These are phyloP conservation scores for Drosophila fuyamai DNA, from an alignment of 1,140 invertebrate species.

Conservation along the genomic window DNA sequence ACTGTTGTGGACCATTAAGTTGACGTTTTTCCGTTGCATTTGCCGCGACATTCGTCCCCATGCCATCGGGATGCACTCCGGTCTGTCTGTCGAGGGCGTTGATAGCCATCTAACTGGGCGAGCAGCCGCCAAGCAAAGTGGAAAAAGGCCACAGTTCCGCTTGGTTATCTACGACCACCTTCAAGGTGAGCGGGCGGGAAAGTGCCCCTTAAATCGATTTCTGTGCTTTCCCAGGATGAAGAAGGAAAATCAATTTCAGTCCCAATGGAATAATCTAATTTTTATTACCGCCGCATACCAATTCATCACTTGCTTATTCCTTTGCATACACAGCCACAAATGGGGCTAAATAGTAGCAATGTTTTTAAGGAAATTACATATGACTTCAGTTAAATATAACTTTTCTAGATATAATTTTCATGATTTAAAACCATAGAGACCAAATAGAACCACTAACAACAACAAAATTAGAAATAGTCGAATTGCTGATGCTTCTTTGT, in stretches of 20 bases:
- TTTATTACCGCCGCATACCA: conserved; percentile 44
- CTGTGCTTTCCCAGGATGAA: neutral
- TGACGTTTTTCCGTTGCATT: conserved; percentile 60
- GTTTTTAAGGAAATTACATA: too few species aligned
- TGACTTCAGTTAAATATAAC: too few species aligned
- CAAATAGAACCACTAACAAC: too few species aligned
- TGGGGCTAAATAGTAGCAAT: neutral
- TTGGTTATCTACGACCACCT: conserved; percentile 31
- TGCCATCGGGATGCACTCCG: conserved; percentile 1
- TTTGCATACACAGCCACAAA: neutral
- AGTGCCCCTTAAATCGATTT: conserved; percentile 28
- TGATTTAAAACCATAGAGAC: too few species aligned
- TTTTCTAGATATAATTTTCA: too few species aligned
- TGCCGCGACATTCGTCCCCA: conserved; percentile 32
- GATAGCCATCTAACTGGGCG: conserved; percentile 35
- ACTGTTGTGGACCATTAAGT: conserved; percentile 55
- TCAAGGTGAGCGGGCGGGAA: conserved; percentile 24
- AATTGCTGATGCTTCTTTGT: too few species aligned
- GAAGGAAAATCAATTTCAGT: conserved; percentile 30
- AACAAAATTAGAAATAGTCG: too few species aligned
- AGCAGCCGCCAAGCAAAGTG: conserved; percentile 41
- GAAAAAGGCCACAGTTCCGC: conserved; percentile 42
- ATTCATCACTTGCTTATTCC: conserved; percentile 41
- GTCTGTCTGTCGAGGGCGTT: conserved; percentile 27
- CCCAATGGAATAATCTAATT: conserved; percentile 37